Evolutionary conservation across 2,888 invertebrate species (phyloP).

Genomic region (Phyllotreta cruciferae): DNA sequence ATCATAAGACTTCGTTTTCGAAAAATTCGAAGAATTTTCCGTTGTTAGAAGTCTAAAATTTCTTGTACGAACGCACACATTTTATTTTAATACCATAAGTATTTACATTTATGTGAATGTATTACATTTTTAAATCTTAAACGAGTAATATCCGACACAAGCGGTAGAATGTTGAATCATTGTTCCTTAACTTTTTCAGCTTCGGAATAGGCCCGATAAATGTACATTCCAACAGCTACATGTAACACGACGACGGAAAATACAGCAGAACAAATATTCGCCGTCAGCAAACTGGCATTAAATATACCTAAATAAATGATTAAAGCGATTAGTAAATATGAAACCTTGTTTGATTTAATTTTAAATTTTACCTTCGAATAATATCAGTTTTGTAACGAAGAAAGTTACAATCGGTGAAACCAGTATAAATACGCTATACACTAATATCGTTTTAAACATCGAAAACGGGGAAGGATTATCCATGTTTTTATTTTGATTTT

Average conservation of each 20-base stretch:
- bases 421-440: conserved; percentile 78
- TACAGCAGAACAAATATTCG: conserved; percentile 81
- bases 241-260: conserved; percentile 78
- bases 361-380: conserved; percentile 78
- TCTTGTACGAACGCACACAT: too few species aligned
- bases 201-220: conserved; percentile 77
- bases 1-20: too few species aligned
- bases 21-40: too few species aligned
- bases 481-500: conserved; percentile 6
- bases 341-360: too few species aligned
- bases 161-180: too few species aligned
- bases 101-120: not conserved
- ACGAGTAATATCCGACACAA: conserved; percentile 6
- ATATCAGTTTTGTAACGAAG: conserved; percentile 71
- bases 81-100: too few species aligned
- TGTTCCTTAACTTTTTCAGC: conserved; percentile 53
- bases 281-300: conserved; percentile 63
- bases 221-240: conserved; percentile 77
- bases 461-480: conserved; percentile 44
- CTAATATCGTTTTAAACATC: conserved; percentile 77
- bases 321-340: not conserved
- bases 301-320: conserved; percentile 60
- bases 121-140: not conserved
- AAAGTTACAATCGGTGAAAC: conserved; percentile 78
- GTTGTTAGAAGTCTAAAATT: too few species aligned